A percentile compares a stretch with the other conserved stretches of the same genome.
phyloP scores from a whole-genome alignment of 1,140 invertebrate genomes.

The Dysdera silvatica region DNA sequence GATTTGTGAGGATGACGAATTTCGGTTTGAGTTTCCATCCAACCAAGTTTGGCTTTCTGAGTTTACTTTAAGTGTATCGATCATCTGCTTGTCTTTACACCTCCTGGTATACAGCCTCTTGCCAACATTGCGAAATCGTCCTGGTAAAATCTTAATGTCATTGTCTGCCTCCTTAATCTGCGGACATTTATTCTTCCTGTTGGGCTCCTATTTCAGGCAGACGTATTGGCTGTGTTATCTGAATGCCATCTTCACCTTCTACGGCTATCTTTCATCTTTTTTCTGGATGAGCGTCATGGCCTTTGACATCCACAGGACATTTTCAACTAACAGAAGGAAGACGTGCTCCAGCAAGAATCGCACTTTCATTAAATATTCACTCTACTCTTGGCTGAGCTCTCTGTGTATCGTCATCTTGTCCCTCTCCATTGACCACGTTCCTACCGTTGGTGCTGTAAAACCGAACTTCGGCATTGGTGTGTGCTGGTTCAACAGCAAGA shows the following conservation, averaged over 20 bases:
- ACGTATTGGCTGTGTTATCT: conserved; percentile 41
- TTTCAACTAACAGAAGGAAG: conserved; percentile 31
- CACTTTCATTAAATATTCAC: conserved; percentile 35
- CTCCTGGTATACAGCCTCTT: conserved; percentile 47
- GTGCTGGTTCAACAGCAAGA: conserved; percentile 52
- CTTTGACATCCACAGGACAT: conserved; percentile 89
- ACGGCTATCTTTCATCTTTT: conserved; percentile 86
- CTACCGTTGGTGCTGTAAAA: conserved; percentile 21
- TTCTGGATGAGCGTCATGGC: conserved; percentile 95
- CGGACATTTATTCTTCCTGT: conserved; percentile 48
- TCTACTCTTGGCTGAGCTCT: conserved; percentile 40
- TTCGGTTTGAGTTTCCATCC: too few relatives aligned
- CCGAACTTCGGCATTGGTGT: conserved; percentile 38
- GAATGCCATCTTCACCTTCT: conserved; percentile 76
- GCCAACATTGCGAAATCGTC: conserved; percentile 48
- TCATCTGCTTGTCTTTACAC: conserved; percentile 43
- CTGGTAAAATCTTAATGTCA: conserved; percentile 50
- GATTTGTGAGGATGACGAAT: conserved; percentile 33
- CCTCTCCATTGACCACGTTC: conserved; percentile 34
- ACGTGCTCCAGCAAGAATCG: not conserved
- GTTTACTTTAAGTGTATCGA: conserved; percentile 41
- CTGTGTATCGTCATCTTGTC: conserved; percentile 35
- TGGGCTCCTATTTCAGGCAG: conserved; percentile 32
- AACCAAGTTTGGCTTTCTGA: conserved; percentile 38
- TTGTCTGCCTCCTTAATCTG: conserved; percentile 47